Base-by-base conservation (phyloP, 2,888 invertebrate species). In the Pinctada fucata region DNA sequence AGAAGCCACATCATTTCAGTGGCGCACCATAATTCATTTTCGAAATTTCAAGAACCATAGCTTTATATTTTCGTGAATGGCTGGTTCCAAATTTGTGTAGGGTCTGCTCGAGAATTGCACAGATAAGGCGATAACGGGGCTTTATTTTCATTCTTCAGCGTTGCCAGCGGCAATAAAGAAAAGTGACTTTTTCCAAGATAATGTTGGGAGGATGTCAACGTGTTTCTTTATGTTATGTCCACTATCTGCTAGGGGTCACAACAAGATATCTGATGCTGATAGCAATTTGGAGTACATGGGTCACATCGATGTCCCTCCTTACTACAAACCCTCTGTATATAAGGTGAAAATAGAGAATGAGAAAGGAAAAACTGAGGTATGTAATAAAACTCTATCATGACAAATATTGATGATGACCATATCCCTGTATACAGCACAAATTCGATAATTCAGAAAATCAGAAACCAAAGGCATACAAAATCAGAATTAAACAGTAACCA, bases 221-320 rank as follows among this genome's bases (percentile, higher is more conserved):
- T 50, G 68, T n/a, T 63, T 78, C 3, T 78, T 78, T 45, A 78
- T 78, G 78, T 10, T 78, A 3, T 58, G 72, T 13, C 78, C 78
- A 3, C n/a, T 31, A 13, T 69, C 68, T 64, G 78, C 68, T 10
- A 16, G 50, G 16, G 51, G 73, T 31, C 52, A 31, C 31, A 49
- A 49, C 3, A 47, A 52, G 64, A 63, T 78, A 2, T 67, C 67
- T 4, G 69, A 78, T 16, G 51, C 52, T 10, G 73, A 78, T 48
- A 64, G 49, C 8, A 48, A 73, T 50, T 47, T 78, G 31, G n/a
- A 64, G 47, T 65, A 73, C 48, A 51, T 69, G 3, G 78, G 78
- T 8, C 31, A 63, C 10, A 63, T 73, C 3, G 64, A 49, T 2
- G 58, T 78, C 5, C 58, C 8, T 8, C 48, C 73, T 47, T 10